phyloP scores from a whole-genome alignment of 2,113 vertebrate species.

The Taxidea taxus region DNA sequence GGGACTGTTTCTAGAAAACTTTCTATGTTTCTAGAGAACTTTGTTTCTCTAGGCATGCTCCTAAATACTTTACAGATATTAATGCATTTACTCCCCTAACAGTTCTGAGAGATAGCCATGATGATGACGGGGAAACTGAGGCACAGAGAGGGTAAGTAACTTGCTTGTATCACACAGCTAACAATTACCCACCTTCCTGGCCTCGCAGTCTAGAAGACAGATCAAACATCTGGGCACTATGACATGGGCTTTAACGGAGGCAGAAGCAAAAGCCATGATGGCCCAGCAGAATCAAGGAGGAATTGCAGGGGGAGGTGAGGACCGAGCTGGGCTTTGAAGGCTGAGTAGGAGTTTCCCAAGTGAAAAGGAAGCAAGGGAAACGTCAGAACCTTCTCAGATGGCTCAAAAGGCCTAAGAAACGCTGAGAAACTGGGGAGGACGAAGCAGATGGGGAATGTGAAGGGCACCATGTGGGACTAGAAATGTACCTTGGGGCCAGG shows the following conservation, averaged over 20 bases:
- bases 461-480: background rate
- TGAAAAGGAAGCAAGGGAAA: background rate
- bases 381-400: background rate
- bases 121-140: background rate
- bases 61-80: background rate
- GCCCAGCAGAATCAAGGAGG: background rate
- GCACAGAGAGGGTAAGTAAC: background rate
- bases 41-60: background rate
- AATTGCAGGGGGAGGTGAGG: background rate
- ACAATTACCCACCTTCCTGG: background rate
- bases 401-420: background rate
- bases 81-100: background rate
- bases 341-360: conserved; percentile 5
- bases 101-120: background rate
- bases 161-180: background rate
- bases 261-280: background rate
- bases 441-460: background rate
- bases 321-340: background rate
- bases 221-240: background rate
- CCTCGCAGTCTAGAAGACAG: background rate
- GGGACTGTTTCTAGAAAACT: background rate
- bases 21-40: background rate
- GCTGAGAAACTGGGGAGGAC: background rate
- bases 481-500: background rate
- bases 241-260: background rate